Conservation (phyloP, 2,888 invertebrate species). For the Chouioia cunea region DNA sequence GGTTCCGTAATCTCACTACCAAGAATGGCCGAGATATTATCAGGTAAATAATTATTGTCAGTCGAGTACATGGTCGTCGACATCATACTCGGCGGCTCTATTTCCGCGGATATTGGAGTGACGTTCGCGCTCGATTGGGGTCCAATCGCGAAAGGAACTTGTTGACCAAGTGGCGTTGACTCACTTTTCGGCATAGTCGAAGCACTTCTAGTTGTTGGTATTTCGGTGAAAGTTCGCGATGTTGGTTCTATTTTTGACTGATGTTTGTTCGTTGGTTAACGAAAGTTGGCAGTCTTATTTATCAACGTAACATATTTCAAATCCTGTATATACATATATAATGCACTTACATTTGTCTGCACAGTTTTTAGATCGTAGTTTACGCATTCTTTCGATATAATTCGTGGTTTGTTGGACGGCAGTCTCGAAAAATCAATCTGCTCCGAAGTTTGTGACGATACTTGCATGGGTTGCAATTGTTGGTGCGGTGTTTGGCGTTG, state of each 20-base stretch:
- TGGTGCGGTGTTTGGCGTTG: background rate
- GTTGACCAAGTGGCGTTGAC: background rate
- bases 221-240: background rate
- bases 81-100: slow-evolving; percentile 15
- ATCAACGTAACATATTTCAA: too few relatives aligned
- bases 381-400: slow-evolving; percentile 31
- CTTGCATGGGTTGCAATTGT: background rate
- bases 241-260: background rate
- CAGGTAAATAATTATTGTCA: background rate
- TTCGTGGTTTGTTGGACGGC: slow-evolving; percentile 26
- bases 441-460: background rate
- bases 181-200: background rate
- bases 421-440: slow-evolving; percentile 16
- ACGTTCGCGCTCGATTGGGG: background rate
- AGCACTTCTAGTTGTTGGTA: background rate
- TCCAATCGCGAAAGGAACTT: too few relatives aligned
- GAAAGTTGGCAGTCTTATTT: too few relatives aligned
- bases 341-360: slow-evolving; percentile 1
- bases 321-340: background rate
- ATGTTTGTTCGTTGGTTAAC: background rate
- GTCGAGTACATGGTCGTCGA: slow-evolving; percentile 6
- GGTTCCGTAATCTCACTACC: slow-evolving; percentile 46
- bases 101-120: background rate
- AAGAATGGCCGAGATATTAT: slow-evolving; percentile 42
- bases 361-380: slow-evolving; percentile 7